These are phyloP conservation scores for Oophaga pumilio DNA, from an alignment of 2,113 vertebrate genomes.

Conservation along the genomic window DNA sequence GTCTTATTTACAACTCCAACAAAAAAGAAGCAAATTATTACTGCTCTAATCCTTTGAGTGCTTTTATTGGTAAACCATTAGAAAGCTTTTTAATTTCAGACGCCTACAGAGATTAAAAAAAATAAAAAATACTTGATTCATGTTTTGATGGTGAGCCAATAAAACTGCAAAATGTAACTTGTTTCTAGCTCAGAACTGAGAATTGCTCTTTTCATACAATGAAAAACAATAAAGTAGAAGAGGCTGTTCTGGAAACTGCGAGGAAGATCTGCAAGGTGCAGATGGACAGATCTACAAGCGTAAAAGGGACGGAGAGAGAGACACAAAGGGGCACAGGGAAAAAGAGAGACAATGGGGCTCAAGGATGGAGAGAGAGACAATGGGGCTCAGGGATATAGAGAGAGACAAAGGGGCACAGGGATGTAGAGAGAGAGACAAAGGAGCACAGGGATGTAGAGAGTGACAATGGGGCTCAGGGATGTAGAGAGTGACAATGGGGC, in stretches of 20 bases:
- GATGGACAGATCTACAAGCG: too few relatives aligned
- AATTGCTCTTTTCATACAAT: conserved; percentile 32
- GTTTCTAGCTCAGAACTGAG: conserved; percentile 6
- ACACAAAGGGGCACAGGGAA: too few relatives aligned
- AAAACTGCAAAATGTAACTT: conserved; percentile 27
- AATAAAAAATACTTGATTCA: conserved; percentile 41
- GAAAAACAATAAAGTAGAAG: not conserved
- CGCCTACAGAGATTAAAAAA: conserved; percentile 52
- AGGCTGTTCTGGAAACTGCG: not conserved
- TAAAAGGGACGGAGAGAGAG: too few relatives aligned
- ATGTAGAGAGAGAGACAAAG: too few relatives aligned
- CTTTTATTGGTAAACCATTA: conserved; percentile 58
- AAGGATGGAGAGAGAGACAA: too few relatives aligned
- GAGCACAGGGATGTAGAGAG: too few relatives aligned
- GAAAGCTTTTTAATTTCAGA: conserved; percentile 55
- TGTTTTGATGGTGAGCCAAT: conserved; percentile 47
- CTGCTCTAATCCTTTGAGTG: conserved; percentile 54
- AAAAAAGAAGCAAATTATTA: conserved; percentile 53
- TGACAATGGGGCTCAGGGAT: too few relatives aligned
- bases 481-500: too few relatives aligned
- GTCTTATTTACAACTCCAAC: conserved; percentile 48
- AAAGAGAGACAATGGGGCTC: too few relatives aligned
- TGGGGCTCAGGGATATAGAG: too few relatives aligned
- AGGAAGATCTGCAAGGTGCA: not conserved
- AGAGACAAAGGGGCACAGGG: too few relatives aligned